Percentiles rank a stretch among this genome's conserved stretches.
phyloP scores from a whole-genome alignment of 2,113 vertebrate genomes.

The Chaenocephalus aceratus region DNA sequence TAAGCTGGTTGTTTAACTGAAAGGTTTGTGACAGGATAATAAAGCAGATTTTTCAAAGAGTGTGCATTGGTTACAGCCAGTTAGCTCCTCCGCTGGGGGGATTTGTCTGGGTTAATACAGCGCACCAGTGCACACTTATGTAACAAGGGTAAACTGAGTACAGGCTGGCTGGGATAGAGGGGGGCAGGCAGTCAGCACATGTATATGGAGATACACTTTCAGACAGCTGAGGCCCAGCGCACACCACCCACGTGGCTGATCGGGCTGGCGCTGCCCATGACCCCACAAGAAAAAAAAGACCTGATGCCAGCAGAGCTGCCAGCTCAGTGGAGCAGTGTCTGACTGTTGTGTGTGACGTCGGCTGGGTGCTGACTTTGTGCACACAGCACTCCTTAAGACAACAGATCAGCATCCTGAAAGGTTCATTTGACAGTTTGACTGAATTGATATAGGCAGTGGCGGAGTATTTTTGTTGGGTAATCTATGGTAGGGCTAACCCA shows the following conservation, averaged over 20 bases:
- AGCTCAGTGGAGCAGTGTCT: slow-evolving; percentile 20
- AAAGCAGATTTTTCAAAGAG: slow-evolving; percentile 20
- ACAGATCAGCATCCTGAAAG: slow-evolving; percentile 22
- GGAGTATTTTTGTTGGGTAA: no score
- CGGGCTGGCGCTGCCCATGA: slow-evolving; percentile 41
- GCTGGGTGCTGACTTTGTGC: slow-evolving; percentile 26
- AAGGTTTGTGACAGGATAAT: neutral
- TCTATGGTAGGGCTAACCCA: no score
- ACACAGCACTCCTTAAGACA: slow-evolving; percentile 36
- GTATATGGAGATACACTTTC: slow-evolving; percentile 71
- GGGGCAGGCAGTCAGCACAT: slow-evolving; percentile 69
- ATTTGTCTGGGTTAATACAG: slow-evolving; percentile 62
- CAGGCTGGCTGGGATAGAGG: slow-evolving; percentile 56
- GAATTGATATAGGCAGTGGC: neutral
- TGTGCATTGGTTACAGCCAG: slow-evolving; percentile 30
- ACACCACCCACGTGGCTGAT: slow-evolving; percentile 60
- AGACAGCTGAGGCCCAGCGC: slow-evolving; percentile 76
- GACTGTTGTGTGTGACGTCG: slow-evolving; percentile 30
- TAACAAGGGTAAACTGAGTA: slow-evolving; percentile 77
- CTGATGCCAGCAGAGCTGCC: slow-evolving; percentile 42
- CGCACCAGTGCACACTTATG: slow-evolving; percentile 61
- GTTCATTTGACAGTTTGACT: slow-evolving; percentile 33
- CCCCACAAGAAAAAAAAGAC: slow-evolving; percentile 34
- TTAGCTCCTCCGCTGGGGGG: slow-evolving; percentile 42
- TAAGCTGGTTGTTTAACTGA: neutral